Conservation (phyloP, 2,888 invertebrate genomes). For the Polietes domitor region DNA sequence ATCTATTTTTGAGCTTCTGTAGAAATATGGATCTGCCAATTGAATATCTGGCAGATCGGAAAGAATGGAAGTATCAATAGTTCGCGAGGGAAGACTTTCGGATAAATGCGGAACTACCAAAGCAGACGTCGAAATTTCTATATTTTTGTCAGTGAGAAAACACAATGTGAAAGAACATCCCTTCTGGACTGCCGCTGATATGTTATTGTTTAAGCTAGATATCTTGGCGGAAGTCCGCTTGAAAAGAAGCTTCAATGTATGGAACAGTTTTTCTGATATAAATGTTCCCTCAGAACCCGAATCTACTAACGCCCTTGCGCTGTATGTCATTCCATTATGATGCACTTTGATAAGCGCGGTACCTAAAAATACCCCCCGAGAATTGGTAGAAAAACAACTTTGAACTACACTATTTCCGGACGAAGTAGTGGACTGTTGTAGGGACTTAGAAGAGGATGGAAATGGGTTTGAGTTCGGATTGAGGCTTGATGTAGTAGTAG, state of each 20-base stretch:
- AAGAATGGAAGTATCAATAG: neutral
- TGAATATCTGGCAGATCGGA: neutral
- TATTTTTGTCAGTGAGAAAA: neutral
- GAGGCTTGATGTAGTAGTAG: neutral
- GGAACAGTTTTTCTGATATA: conserved; percentile 19
- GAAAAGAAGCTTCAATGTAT: neutral
- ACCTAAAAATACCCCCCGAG: conserved; percentile 12
- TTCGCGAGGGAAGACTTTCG: conserved; percentile 9
- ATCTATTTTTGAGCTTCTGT: neutral
- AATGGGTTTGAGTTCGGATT: neutral
- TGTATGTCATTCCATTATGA: neutral
- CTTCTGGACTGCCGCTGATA: neutral
- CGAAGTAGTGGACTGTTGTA: conserved; percentile 27
- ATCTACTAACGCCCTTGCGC: conserved; percentile 2
- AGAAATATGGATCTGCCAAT: conserved; percentile 32
- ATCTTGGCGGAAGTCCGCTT: conserved; percentile 5
- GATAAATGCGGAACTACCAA: conserved; percentile 40
- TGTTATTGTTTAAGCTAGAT: conserved; percentile 25
- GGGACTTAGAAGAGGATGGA: neutral
- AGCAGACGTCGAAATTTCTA: neutral
- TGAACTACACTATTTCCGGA: neutral
- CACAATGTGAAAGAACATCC: neutral
- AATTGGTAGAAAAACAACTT: too few species aligned
- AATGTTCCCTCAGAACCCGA: conserved; percentile 33
- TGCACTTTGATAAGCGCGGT: conserved; percentile 9